phyloP scores from a whole-genome alignment of 2,113 vertebrate genomes.

The Benitochromis conjunctus region DNA sequence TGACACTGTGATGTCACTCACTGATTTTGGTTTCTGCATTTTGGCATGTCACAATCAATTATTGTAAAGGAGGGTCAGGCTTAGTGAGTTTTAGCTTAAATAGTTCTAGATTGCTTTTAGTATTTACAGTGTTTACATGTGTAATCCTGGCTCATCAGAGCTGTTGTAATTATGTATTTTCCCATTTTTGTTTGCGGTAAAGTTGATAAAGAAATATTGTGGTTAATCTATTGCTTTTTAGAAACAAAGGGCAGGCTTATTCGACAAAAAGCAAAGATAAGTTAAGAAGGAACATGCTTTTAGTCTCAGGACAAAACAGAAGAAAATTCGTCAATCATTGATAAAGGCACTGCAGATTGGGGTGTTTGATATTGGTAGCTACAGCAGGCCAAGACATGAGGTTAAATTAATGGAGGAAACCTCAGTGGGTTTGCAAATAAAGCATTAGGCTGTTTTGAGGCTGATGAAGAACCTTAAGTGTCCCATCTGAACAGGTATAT shows the following conservation, averaged over 20 bases:
- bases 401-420: neutral
- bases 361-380: neutral
- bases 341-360: neutral
- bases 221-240: neutral
- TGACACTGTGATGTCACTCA: neutral
- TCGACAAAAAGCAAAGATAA: neutral
- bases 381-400: neutral
- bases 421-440: neutral
- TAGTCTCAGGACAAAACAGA: neutral
- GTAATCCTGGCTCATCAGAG: fast-evolving
- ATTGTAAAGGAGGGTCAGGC: neutral
- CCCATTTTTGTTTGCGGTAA: neutral
- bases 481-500: neutral
- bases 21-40: neutral
- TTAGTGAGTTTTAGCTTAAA: neutral
- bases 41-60: fast-evolving
- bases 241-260: neutral
- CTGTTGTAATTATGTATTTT: neutral
- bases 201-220: neutral
- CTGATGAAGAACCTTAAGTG: neutral
- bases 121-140: neutral
- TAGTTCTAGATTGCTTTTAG: neutral
- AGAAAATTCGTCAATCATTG: neutral
- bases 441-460: neutral
- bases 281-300: neutral